These are phyloP conservation scores for Xyliphius kryptos DNA, from an alignment of 2,113 vertebrate species.

Conservation along the genomic window DNA sequence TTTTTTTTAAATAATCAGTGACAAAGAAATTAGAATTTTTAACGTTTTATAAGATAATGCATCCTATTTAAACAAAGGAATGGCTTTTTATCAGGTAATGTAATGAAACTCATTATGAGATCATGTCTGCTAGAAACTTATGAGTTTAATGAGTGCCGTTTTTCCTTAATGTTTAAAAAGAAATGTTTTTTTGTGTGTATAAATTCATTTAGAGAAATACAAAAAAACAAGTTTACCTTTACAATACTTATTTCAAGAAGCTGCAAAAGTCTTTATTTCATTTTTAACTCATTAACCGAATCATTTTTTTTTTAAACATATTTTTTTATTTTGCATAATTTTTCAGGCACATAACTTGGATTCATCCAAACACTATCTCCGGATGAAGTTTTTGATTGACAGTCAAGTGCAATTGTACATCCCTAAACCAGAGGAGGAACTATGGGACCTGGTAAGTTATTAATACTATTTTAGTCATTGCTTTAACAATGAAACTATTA, in stretches of 20 bases:
- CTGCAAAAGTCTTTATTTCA: no score
- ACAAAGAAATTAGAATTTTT: no score
- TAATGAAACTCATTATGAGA: constrained; percentile 30
- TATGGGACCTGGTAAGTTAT: constrained; percentile 90
- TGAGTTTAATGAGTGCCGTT: constrained; percentile 7
- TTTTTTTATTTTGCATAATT: constrained; percentile 1
- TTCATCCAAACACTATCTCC: constrained; percentile 73
- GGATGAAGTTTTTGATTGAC: constrained; percentile 77
- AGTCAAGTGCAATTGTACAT: constrained; percentile 73
- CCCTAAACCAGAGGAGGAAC: constrained; percentile 83
- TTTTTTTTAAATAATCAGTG: no score
- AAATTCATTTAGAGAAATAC: no score
- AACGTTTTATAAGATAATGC: no score
- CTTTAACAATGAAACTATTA: neutral
- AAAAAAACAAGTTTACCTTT: no score
- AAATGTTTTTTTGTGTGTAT: neutral
- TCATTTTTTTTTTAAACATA: no score
- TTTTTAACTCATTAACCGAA: neutral
- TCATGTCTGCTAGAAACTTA: neutral
- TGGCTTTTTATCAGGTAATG: constrained; percentile 19
- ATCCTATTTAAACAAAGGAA: constrained; percentile 12
- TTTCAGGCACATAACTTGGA: constrained; percentile 78
- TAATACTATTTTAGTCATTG: neutral
- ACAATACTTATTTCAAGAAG: no score
- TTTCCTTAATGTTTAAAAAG: neutral